Percentiles rank a stretch among this genome's conserved stretches.
Conservation (phyloP, 1,140 invertebrate species). For the Latrodectus geometricus region DNA sequence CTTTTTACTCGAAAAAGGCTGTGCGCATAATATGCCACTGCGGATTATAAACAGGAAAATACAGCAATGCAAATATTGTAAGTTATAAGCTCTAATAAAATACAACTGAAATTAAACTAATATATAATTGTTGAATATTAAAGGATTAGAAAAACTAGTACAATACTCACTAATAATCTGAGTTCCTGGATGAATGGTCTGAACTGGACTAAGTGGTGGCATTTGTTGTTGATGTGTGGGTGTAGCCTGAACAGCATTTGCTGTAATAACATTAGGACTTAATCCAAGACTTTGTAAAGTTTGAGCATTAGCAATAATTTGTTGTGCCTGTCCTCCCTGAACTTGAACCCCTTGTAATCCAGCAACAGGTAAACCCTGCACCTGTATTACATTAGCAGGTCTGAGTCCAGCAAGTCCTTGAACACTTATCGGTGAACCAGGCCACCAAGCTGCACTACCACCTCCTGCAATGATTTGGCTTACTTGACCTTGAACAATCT, state of each 20-base stretch:
- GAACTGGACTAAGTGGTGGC: constrained; percentile 67
- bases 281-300: constrained; percentile 66
- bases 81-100: not conserved
- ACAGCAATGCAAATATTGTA: not conserved
- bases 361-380: constrained; percentile 63
- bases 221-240: constrained; percentile 63
- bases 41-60: too few species aligned
- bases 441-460: constrained; percentile 56
- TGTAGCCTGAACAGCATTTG: constrained; percentile 62
- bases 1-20: too few species aligned
- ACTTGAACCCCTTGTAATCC: constrained; percentile 68
- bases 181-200: constrained; percentile 67
- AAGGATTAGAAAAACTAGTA: not conserved
- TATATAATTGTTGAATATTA: not conserved
- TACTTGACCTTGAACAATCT: constrained; percentile 65
- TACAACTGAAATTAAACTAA: not conserved
- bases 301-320: constrained; percentile 66
- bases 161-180: constrained; percentile 68
- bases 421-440: constrained; percentile 61
- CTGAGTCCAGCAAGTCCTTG: constrained; percentile 63
- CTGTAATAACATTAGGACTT: constrained; percentile 63
- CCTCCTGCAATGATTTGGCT: constrained; percentile 62
- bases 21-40: too few species aligned
- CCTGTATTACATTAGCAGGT: constrained; percentile 65
- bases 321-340: constrained; percentile 67